These are phyloP conservation scores for Alentia gelatinosa DNA, from an alignment of 2,888 invertebrate genomes.

Conservation along the genomic window DNA sequence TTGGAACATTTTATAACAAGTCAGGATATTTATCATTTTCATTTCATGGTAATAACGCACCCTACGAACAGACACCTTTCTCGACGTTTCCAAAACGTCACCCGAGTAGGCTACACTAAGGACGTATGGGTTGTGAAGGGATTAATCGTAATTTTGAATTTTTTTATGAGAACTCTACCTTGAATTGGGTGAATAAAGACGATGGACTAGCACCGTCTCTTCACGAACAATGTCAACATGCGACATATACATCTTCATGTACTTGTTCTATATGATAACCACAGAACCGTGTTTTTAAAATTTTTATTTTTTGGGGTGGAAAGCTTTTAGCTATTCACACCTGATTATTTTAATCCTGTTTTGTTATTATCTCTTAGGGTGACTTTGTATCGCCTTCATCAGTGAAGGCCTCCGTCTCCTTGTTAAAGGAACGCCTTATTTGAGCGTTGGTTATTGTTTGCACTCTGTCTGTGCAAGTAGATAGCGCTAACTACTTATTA, in stretches of 20 bases:
- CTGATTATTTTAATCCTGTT: no score
- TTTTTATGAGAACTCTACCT: background rate
- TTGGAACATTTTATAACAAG: background rate
- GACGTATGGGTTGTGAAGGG: background rate
- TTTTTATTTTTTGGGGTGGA: no score
- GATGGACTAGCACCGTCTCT: background rate
- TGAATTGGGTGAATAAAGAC: background rate
- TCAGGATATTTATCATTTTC: background rate
- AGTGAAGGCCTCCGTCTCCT: background rate
- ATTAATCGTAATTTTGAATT: background rate
- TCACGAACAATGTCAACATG: background rate
- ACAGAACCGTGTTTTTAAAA: background rate
- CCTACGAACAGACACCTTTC: background rate
- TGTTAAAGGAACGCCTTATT: background rate
- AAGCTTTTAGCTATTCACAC: no score
- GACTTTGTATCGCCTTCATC: conserved; percentile 1
- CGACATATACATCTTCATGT: background rate
- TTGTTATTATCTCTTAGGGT: no score
- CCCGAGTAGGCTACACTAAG: background rate
- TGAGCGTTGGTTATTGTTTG: background rate
- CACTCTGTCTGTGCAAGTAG: background rate
- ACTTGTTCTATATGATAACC: background rate
- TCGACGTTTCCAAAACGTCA: background rate
- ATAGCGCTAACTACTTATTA: background rate
- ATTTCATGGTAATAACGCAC: background rate